These are phyloP conservation scores for Phasia obesa DNA, from an alignment of 2,888 invertebrate genomes.

Conservation along the genomic window DNA sequence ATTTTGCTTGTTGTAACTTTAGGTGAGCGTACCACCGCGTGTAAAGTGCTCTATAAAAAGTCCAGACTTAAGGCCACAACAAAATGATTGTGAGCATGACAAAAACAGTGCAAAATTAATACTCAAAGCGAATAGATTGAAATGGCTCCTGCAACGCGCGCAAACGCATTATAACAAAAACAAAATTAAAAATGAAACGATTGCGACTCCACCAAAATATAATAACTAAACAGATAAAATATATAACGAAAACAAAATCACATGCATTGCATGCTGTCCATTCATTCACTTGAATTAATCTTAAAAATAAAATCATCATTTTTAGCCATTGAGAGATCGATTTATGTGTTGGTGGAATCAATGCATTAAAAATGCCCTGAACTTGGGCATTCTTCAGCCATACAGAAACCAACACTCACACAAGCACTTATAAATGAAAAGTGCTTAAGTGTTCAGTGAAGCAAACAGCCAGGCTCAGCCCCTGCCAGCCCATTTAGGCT, in stretches of 20 bases:
- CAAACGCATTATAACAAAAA: constrained; percentile 48
- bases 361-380: constrained; percentile 4
- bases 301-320: constrained; percentile 61
- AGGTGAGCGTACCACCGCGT: constrained; percentile 59
- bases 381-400: constrained; percentile 27
- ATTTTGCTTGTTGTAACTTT: constrained; percentile 54
- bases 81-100: constrained; percentile 69
- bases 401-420: constrained; percentile 4
- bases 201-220: constrained; percentile 5
- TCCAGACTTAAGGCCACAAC: constrained; percentile 70
- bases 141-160: constrained; percentile 65
- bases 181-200: constrained; percentile 21
- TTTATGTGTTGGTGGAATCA: constrained; percentile 30
- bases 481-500: constrained; percentile 8
- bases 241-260: constrained; percentile 32
- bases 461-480: constrained; percentile 21
- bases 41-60: constrained; percentile 70
- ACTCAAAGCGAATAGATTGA: constrained; percentile 78
- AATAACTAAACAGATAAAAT: constrained; percentile 11
- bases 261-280: constrained; percentile 38
- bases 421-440: constrained; percentile 31
- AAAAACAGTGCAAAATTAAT: constrained; percentile 78
- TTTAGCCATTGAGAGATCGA: constrained; percentile 50
- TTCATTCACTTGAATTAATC: constrained; percentile 62
- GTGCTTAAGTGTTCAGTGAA: constrained; percentile 42